Evolutionary conservation across 2,113 vertebrate species (phyloP).

Genomic region (Paramisgurnus dabryanus): DNA sequence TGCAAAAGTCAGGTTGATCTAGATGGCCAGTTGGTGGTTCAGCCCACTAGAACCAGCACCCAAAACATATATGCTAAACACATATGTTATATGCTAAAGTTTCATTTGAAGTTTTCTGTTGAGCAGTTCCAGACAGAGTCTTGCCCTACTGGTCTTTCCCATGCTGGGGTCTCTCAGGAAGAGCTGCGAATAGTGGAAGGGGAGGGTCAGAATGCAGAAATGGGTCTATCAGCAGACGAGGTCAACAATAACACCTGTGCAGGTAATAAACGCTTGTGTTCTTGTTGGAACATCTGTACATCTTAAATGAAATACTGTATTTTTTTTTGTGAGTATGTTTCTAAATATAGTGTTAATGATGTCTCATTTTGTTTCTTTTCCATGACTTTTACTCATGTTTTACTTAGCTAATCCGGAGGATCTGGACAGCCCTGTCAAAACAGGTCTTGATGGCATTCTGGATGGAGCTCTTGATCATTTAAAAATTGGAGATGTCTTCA

Average conservation of each 20-base stretch:
- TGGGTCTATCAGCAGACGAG: constrained; percentile 86
- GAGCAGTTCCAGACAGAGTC: constrained; percentile 91
- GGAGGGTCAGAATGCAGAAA: constrained; percentile 85
- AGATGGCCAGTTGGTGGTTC: too few species aligned
- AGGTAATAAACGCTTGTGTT: constrained; percentile 66
- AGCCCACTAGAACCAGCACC: background rate
- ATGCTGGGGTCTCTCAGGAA: constrained; percentile 88
- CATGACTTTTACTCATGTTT: background rate
- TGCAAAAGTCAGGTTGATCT: too few species aligned
- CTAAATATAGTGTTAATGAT: background rate
- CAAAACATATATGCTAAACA: background rate
- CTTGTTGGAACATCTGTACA: background rate
- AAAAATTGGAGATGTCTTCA: constrained; percentile 87
- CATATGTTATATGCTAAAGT: background rate
- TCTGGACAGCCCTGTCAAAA: constrained; percentile 80
- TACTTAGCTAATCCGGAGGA: constrained; percentile 76
- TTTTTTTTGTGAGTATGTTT: background rate
- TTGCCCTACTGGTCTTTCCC: constrained; percentile 82
- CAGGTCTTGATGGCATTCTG: constrained; percentile 68
- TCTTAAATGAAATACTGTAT: background rate
- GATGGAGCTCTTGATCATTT: constrained; percentile 84
- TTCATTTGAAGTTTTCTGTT: background rate
- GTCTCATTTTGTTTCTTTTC: background rate
- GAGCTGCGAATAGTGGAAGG: constrained; percentile 95
- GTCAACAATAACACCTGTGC: constrained; percentile 97